These are phyloP conservation scores for Creontiades dilutus DNA, from an alignment of 2,888 invertebrate genomes.

Conservation along the genomic window DNA sequence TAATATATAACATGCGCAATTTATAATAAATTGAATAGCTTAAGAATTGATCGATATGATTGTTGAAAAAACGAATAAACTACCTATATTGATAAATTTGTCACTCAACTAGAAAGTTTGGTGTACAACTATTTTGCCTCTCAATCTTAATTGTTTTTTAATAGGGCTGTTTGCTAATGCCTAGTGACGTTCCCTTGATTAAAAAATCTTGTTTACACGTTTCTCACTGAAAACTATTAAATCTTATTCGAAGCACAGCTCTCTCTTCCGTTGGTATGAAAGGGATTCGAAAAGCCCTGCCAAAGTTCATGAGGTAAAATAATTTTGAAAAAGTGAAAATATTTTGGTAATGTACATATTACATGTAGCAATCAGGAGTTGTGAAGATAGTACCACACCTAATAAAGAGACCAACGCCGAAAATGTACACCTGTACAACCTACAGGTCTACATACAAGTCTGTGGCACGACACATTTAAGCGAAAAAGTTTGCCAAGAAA, in stretches of 20 bases:
- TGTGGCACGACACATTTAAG: too few relatives aligned
- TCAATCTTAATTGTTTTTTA: constrained; percentile 59
- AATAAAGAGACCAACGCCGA: too few relatives aligned
- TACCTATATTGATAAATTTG: neutral
- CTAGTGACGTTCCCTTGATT: constrained; percentile 34
- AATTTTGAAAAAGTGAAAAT: neutral
- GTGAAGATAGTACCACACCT: neutral
- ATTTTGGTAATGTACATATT: neutral
- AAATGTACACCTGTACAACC: too few relatives aligned
- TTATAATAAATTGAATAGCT: too few relatives aligned
- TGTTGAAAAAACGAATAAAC: too few relatives aligned
- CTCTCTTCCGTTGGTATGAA: neutral
- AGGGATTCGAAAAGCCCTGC: neutral
- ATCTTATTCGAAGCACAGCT: neutral
- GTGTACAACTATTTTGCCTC: constrained; percentile 19
- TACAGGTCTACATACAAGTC: too few relatives aligned
- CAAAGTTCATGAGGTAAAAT: neutral
- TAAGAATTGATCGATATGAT: too few relatives aligned
- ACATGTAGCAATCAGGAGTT: neutral
- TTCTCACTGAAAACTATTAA: neutral
- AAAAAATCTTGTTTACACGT: constrained; percentile 42
- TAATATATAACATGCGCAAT: too few relatives aligned
- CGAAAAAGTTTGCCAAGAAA: too few relatives aligned
- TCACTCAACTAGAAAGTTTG: neutral
- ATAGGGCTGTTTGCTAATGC: constrained; percentile 56